phyloP scores from a whole-genome alignment of 2,888 invertebrate genomes.

The Strigamia maritima region DNA sequence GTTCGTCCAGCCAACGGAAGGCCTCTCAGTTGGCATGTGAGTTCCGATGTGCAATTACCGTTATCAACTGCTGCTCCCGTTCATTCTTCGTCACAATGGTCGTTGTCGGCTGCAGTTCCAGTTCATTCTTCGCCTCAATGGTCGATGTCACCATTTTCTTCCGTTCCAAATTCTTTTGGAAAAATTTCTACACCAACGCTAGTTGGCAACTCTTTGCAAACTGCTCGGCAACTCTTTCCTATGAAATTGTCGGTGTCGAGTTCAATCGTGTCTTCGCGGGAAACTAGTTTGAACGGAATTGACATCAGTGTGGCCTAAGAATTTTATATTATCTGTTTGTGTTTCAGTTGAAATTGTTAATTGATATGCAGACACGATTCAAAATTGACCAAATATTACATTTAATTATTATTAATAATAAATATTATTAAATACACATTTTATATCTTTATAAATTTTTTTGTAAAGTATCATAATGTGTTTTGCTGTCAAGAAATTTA shows the following conservation, averaged over 20 bases:
- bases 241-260: slow-evolving; percentile 22
- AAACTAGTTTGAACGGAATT: slow-evolving; percentile 5
- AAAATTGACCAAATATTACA: slow-evolving; percentile 9
- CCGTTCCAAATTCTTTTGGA: background rate
- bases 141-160: background rate
- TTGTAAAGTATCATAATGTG: slow-evolving; percentile 23
- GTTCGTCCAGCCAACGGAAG: slow-evolving; percentile 35
- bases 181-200: background rate
- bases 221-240: background rate
- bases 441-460: slow-evolving; percentile 12
- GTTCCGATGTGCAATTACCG: slow-evolving; percentile 41
- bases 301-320: slow-evolving; percentile 17
- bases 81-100: slow-evolving; percentile 22
- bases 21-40: slow-evolving; percentile 46
- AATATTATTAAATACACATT: slow-evolving; percentile 28
- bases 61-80: background rate
- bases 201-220: background rate
- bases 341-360: background rate
- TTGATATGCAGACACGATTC: background rate
- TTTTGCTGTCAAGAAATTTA: background rate
- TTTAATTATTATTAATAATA: background rate
- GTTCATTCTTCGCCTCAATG: background rate
- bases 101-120: background rate
- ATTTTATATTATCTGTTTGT: background rate
- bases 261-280: background rate